Evolutionary conservation across 2,888 invertebrate genomes (phyloP).

Genomic region (Linnaemya vulpina): DNA sequence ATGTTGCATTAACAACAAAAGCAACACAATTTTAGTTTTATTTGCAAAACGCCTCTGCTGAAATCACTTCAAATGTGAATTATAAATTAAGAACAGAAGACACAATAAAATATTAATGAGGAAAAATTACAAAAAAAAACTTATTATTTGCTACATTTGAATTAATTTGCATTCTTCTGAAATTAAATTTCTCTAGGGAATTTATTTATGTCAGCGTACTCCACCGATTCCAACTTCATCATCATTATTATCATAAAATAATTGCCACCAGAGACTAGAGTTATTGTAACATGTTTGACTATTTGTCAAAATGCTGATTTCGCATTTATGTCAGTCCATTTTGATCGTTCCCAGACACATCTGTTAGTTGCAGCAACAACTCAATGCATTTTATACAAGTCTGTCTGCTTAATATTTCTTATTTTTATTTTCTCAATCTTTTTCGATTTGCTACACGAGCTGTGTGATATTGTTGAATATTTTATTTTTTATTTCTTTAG

Average conservation of each 20-base stretch:
- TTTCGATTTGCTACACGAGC: constrained; percentile 43
- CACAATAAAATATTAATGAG: constrained; percentile 6
- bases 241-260: not conserved
- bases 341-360: constrained; percentile 68
- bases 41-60: constrained; percentile 45
- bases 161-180: constrained; percentile 26
- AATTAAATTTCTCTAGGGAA: constrained; percentile 73
- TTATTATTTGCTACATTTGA: constrained; percentile 33
- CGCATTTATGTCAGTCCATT: constrained; percentile 53
- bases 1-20: constrained; percentile 22
- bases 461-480: constrained; percentile 31
- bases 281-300: not conserved
- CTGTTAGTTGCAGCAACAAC: constrained; percentile 39
- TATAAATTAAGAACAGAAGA: not conserved
- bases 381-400: constrained; percentile 32
- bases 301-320: constrained; percentile 63
- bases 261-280: constrained; percentile 2
- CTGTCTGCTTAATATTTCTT: constrained; percentile 26
- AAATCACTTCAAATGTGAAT: not conserved
- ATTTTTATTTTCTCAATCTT: constrained; percentile 44
- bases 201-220: constrained; percentile 73
- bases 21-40: constrained; percentile 10
- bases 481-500: not conserved
- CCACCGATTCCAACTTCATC: constrained; percentile 59
- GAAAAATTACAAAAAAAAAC: constrained; percentile 2